Conservation (phyloP, 2,113 vertebrate genomes). For the Peromyscus polionotus region DNA sequence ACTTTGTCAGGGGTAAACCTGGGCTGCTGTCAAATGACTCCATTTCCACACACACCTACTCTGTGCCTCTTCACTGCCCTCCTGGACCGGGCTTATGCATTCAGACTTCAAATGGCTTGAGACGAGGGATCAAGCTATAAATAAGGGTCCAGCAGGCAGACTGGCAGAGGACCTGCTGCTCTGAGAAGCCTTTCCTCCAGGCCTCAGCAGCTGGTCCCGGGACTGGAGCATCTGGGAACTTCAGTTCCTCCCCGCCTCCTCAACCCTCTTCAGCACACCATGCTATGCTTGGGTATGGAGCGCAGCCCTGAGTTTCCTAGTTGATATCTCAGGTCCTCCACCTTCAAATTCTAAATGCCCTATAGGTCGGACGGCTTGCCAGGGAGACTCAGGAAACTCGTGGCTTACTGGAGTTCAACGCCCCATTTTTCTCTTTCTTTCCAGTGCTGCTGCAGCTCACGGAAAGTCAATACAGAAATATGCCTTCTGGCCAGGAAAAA, state of each 20-base stretch:
- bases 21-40: neutral
- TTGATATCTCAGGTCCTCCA: neutral
- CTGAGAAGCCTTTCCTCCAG: neutral
- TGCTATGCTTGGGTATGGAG: neutral
- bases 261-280: too few relatives aligned
- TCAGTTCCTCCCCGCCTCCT: neutral
- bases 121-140: neutral
- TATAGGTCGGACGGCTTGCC: neutral
- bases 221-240: too few relatives aligned
- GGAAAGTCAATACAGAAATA: constrained; percentile 34
- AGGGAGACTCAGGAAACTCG: constrained; percentile 27
- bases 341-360: neutral
- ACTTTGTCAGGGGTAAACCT: neutral
- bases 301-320: neutral
- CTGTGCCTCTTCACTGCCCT: neutral
- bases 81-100: neutral
- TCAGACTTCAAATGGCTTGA: neutral
- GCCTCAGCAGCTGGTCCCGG: neutral
- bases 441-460: neutral
- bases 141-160: neutral
- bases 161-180: neutral
- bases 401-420: neutral
- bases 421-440: constrained; percentile 49
- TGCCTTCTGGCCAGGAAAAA: constrained; percentile 32
- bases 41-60: neutral